Conservation (phyloP, 2,888 invertebrate genomes). For the Caenorhabditis sp. region DNA sequence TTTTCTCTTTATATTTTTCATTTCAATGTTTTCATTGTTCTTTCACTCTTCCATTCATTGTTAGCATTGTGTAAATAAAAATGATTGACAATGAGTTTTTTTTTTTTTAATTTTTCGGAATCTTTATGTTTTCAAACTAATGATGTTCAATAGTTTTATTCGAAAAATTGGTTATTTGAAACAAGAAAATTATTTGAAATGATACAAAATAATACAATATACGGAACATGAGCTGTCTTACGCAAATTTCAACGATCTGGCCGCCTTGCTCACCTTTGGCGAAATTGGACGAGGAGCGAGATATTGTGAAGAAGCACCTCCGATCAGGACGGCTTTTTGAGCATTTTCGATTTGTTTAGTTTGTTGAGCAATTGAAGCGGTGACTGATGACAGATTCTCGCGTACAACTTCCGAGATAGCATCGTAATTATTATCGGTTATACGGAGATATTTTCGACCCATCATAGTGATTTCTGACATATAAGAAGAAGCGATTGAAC, state of each 20-base stretch:
- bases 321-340: not conserved
- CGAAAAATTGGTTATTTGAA: not conserved
- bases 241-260: constrained; percentile 4
- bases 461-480: constrained; percentile 4
- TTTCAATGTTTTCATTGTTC: not conserved
- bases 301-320: not conserved
- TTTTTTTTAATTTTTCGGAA: too few relatives aligned
- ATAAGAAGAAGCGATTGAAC: constrained; percentile 24
- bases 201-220: not conserved
- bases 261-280: constrained; percentile 3
- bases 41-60: not conserved
- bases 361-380: not conserved
- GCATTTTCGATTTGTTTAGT: not conserved
- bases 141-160: not conserved
- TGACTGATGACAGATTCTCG: not conserved
- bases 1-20: not conserved
- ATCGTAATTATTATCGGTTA: constrained; percentile 29
- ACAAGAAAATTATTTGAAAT: not conserved
- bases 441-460: constrained; percentile 23
- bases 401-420: constrained; percentile 11
- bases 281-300: constrained; percentile 1
- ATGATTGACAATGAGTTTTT: too few relatives aligned
- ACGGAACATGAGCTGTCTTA: not conserved
- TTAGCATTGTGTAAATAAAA: not conserved
- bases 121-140: too few relatives aligned